phyloP scores from a whole-genome alignment of 2,113 vertebrate genomes.

The Cyprinodon tularosa region DNA sequence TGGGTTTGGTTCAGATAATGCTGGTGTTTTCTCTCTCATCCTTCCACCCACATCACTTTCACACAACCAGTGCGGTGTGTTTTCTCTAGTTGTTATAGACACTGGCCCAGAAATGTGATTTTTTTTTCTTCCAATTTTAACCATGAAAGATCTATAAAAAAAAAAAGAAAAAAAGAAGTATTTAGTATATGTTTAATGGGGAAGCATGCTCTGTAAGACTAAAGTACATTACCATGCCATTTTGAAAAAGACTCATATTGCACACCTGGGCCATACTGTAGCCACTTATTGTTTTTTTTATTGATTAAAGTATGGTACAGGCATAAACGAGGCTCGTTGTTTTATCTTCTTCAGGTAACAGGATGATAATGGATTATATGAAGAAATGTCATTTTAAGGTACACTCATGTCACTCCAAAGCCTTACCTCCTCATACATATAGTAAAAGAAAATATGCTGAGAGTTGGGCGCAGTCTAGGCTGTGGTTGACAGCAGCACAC shows the following conservation, averaged over 20 bases:
- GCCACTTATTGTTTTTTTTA: slow-evolving; percentile 72
- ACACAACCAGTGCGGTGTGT: slow-evolving; percentile 53
- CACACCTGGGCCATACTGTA: slow-evolving; percentile 68
- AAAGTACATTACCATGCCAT: slow-evolving; percentile 61
- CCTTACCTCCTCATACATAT: too few species aligned
- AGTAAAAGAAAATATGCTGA: too few species aligned
- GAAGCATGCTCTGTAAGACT: slow-evolving; percentile 76
- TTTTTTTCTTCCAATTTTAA: slow-evolving; percentile 47
- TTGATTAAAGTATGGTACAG: slow-evolving; percentile 67
- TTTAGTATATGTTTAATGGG: slow-evolving; percentile 79
- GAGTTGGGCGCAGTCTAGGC: too few species aligned
- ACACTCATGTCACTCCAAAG: too few species aligned
- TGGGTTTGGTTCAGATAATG: slow-evolving; percentile 58
- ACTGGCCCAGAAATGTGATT: slow-evolving; percentile 22
- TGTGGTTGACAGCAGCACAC: too few species aligned
- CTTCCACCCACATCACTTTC: slow-evolving; percentile 5
- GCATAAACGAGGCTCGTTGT: slow-evolving; percentile 25
- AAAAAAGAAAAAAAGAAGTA: slow-evolving; percentile 64
- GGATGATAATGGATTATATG: too few species aligned
- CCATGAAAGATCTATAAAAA: slow-evolving; percentile 35
- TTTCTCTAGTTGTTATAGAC: slow-evolving; percentile 66
- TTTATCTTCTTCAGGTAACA: not conserved
- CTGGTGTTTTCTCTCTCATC: slow-evolving; percentile 32
- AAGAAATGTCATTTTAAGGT: too few species aligned
- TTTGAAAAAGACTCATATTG: slow-evolving; percentile 57